A percentile compares a stretch with the other conserved stretches of the same genome.
Conservation (phyloP, 2,888 invertebrate genomes). For the Parascotia fuliginaria region DNA sequence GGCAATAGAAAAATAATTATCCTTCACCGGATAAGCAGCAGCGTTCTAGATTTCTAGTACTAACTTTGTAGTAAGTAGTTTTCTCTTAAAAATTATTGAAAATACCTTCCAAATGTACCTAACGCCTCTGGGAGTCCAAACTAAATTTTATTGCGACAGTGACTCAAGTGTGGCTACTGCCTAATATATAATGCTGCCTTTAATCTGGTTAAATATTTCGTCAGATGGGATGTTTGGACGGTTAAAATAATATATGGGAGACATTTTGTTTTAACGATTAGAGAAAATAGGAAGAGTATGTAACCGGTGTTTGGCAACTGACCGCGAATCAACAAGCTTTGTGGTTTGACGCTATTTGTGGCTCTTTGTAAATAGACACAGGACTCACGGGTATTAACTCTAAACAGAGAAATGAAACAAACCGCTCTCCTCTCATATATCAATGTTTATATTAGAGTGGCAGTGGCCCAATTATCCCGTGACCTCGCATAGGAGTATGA, state of each 20-base stretch:
- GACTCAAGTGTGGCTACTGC: not conserved
- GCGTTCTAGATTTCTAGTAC: too few relatives aligned
- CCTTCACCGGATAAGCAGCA: too few relatives aligned
- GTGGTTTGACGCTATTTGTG: conserved; percentile 11
- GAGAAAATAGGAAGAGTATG: conserved; percentile 19
- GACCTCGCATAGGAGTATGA: too few relatives aligned
- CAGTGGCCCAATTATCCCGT: too few relatives aligned
- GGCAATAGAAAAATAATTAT: too few relatives aligned
- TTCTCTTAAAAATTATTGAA: too few relatives aligned
- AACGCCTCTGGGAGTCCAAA: not conserved
- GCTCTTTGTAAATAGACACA: conserved; percentile 1
- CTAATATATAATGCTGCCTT: conserved; percentile 19
- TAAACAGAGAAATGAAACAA: not conserved
- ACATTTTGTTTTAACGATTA: conserved; percentile 15
- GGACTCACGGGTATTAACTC: not conserved
- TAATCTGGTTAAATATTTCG: conserved; percentile 29
- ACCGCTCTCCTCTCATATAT: not conserved
- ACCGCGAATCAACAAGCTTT: conserved; percentile 2
- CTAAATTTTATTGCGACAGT: not conserved
- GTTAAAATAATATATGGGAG: conserved; percentile 23
- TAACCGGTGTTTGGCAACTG: conserved; percentile 5
- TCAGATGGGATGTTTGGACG: conserved; percentile 34
- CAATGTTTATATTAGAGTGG: not conserved
- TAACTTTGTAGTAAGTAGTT: too few relatives aligned
- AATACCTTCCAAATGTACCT: too few relatives aligned